phyloP scores from a whole-genome alignment of 1,140 invertebrate genomes.

The Brachionus paranguensis region DNA sequence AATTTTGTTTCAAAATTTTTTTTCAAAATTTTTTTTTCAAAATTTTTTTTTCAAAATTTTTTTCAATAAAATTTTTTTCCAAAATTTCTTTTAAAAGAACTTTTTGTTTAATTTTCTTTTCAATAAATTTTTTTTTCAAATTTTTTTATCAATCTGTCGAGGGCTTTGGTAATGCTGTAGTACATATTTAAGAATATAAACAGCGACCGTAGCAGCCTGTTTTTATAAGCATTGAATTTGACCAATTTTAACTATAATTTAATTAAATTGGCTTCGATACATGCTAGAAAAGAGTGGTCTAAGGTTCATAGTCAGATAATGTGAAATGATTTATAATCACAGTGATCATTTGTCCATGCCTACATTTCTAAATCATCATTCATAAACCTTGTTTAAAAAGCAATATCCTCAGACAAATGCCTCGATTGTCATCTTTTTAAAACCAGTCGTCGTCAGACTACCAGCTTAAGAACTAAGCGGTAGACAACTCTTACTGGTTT shows the following conservation, averaged over 20 bases:
- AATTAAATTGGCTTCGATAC: slow-evolving; percentile 39
- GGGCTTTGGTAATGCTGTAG: slow-evolving; percentile 32
- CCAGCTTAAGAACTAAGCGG: slow-evolving; percentile 38
- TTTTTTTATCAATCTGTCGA: not conserved
- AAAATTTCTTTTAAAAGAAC: too few relatives aligned
- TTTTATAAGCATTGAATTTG: not conserved
- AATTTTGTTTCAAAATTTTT: not conserved
- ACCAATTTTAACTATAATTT: slow-evolving; percentile 2
- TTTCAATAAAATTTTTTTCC: too few relatives aligned
- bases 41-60: too few relatives aligned
- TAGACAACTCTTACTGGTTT: slow-evolving; percentile 11
- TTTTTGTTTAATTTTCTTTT: too few relatives aligned
- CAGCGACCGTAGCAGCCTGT: slow-evolving; percentile 34
- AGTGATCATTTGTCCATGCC: slow-evolving; percentile 38
- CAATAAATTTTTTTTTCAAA: not conserved
- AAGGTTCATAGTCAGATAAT: slow-evolving; percentile 14
- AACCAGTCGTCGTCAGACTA: slow-evolving; percentile 20
- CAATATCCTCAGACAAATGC: slow-evolving; percentile 41
- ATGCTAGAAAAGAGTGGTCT: not conserved
- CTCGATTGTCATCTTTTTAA: slow-evolving; percentile 39
- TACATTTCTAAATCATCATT: slow-evolving; percentile 33
- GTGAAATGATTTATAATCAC: slow-evolving; percentile 1
- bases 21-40: too few relatives aligned
- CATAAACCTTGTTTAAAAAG: not conserved
- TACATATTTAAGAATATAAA: slow-evolving; percentile 27